Conservation (phyloP, 1,140 invertebrate genomes). For the Temnothorax longispinosus region DNA sequence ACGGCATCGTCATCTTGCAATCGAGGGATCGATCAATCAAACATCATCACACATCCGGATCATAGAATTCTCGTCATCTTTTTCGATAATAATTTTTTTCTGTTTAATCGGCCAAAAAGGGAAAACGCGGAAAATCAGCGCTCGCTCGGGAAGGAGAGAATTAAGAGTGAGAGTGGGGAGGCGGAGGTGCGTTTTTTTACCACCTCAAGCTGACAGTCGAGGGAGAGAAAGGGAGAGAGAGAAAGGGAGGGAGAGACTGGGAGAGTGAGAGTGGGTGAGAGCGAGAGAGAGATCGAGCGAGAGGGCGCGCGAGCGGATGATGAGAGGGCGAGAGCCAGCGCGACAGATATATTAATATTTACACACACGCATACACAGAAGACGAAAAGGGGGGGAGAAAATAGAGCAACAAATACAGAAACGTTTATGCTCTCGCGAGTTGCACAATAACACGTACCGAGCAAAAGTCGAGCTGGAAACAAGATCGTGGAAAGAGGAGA, state of each 20-base stretch:
- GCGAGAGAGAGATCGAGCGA: slow-evolving; percentile 74
- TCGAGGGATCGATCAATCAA: slow-evolving; percentile 4
- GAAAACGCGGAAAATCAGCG: slow-evolving; percentile 19
- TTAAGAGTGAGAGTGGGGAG: not conserved
- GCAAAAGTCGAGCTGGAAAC: not conserved
- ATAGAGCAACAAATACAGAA: slow-evolving; percentile 49
- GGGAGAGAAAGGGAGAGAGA: slow-evolving; percentile 57
- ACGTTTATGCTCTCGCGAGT: slow-evolving; percentile 15
- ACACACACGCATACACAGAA: slow-evolving; percentile 29
- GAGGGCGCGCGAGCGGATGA: slow-evolving; percentile 62
- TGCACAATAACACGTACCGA: not conserved
- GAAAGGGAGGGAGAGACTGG: not conserved
- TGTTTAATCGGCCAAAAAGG: slow-evolving; percentile 8
- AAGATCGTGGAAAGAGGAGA: not conserved
- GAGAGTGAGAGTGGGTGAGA: slow-evolving; percentile 5
- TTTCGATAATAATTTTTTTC: slow-evolving; percentile 12
- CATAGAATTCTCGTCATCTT: slow-evolving; percentile 1
- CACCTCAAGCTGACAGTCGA: slow-evolving; percentile 68
- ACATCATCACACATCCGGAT: slow-evolving; percentile 1
- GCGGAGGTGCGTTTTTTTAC: slow-evolving; percentile 8
- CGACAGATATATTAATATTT: slow-evolving; percentile 66
- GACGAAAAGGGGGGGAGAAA: not conserved
- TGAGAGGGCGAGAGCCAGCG: slow-evolving; percentile 70
- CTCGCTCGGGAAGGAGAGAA: slow-evolving; percentile 8
- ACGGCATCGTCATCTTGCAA: slow-evolving; percentile 39